Percentiles rank a stretch among this genome's conserved stretches.
These are phyloP conservation scores for Schizotus pectinicornis DNA, from an alignment of 2,888 invertebrate genomes.

Conservation along the genomic window DNA sequence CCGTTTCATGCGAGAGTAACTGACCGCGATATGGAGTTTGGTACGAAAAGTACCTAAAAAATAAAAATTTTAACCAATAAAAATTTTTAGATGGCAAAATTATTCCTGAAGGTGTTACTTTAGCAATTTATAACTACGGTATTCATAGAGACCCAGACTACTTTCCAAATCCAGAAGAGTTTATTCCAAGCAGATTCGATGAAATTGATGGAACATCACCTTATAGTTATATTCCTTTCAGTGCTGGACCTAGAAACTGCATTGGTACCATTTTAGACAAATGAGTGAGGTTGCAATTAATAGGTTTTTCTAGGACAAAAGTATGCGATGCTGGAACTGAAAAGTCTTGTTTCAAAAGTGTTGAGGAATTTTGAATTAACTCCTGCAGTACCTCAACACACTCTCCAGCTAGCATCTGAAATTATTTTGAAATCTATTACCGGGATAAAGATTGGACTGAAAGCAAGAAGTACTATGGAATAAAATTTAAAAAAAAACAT, in stretches of 20 bases:
- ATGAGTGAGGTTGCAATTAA: not conserved
- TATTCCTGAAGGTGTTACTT: conserved; percentile 53
- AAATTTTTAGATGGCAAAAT: conserved; percentile 37
- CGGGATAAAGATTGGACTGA: conserved; percentile 54
- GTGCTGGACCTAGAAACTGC: conserved; percentile 61
- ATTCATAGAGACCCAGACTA: conserved; percentile 61
- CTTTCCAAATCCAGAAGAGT: conserved; percentile 63
- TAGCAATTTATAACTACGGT: conserved; percentile 56
- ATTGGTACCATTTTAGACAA: not conserved
- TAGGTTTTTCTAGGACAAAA: conserved; percentile 52
- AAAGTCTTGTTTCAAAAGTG: conserved; percentile 60
- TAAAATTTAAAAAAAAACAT: too few relatives aligned
- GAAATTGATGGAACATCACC: conserved; percentile 54
- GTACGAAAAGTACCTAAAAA: not conserved
- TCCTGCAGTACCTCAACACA: conserved; percentile 46
- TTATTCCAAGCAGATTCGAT: conserved; percentile 64
- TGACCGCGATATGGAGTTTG: conserved; percentile 51
- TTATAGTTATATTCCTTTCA: conserved; percentile 66
- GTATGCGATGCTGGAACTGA: conserved; percentile 62
- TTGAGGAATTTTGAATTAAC: conserved; percentile 57
- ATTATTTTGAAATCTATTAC: conserved; percentile 60
- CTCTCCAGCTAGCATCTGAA: conserved; percentile 58
- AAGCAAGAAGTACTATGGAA: not conserved
- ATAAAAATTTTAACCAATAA: conserved; percentile 1
- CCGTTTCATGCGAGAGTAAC: conserved; percentile 59